Percentiles rank a stretch among this genome's conserved stretches.
Conservation (phyloP, 2,888 invertebrate species). For the Epiblema foenella region DNA sequence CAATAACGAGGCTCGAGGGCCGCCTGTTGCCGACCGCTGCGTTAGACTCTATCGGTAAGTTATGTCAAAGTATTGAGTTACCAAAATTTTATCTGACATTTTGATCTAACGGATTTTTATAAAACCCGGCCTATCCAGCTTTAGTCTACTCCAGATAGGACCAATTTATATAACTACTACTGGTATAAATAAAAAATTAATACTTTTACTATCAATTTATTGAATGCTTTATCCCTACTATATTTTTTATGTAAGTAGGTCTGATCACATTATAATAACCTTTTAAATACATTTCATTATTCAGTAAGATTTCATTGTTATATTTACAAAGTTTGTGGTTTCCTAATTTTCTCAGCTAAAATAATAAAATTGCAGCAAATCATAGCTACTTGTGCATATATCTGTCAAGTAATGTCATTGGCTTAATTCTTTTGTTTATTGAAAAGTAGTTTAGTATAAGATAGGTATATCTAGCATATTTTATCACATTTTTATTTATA, state of each 20-base stretch:
- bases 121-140: too few relatives aligned
- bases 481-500: slow-evolving; percentile 44
- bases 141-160: too few relatives aligned
- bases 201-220: slow-evolving; percentile 44
- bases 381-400: slow-evolving; percentile 19
- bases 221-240: slow-evolving; percentile 40
- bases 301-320: slow-evolving; percentile 27
- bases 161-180: not conserved
- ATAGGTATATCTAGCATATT: slow-evolving; percentile 30
- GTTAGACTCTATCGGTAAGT: too few relatives aligned
- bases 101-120: too few relatives aligned
- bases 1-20: too few relatives aligned
- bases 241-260: slow-evolving; percentile 41
- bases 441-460: slow-evolving; percentile 27
- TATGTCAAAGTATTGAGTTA: too few relatives aligned
- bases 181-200: slow-evolving; percentile 21
- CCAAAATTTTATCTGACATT: too few relatives aligned
- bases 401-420: slow-evolving; percentile 27
- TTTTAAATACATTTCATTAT: slow-evolving; percentile 36
- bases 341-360: slow-evolving; percentile 23
- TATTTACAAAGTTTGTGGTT: slow-evolving; percentile 37
- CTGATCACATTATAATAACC: slow-evolving; percentile 35
- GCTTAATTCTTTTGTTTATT: slow-evolving; percentile 18
- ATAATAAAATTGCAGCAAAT: slow-evolving; percentile 23
- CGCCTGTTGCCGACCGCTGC: too few relatives aligned